Evolutionary conservation across 2,113 vertebrate genomes (phyloP).

Genomic region (Melanerpes aurifrons): DNA sequence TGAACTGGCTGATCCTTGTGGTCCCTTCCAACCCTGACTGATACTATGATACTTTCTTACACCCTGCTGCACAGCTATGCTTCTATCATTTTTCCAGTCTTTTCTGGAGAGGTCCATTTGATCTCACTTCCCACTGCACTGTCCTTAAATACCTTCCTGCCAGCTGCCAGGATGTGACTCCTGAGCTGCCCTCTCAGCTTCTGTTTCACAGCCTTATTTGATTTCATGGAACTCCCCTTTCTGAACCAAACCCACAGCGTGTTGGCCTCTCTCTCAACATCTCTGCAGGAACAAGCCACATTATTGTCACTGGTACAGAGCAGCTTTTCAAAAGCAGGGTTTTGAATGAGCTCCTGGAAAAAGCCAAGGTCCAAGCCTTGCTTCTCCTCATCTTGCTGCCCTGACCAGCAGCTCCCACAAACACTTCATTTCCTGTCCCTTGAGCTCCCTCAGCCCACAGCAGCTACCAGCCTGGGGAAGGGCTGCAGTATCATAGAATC

Average conservation of each 20-base stretch:
- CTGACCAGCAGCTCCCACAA: neutral
- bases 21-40: too few relatives aligned
- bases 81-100: neutral
- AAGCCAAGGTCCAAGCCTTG: neutral
- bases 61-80: neutral
- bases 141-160: neutral
- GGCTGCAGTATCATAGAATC: neutral
- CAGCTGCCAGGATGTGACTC: neutral
- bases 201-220: neutral
- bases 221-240: neutral
- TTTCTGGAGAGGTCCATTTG: neutral
- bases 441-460: neutral
- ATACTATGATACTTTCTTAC: neutral
- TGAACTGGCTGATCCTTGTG: too few relatives aligned
- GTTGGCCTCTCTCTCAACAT: neutral
- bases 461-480: rapidly evolving
- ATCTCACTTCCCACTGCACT: neutral
- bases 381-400: neutral
- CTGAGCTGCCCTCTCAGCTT: neutral
- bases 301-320: neutral
- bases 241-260: neutral
- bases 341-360: neutral
- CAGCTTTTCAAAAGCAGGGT: neutral
- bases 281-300: neutral
- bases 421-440: neutral